Conservation (phyloP, 2,888 invertebrate species). For the Lasioglossum oenotherae region DNA sequence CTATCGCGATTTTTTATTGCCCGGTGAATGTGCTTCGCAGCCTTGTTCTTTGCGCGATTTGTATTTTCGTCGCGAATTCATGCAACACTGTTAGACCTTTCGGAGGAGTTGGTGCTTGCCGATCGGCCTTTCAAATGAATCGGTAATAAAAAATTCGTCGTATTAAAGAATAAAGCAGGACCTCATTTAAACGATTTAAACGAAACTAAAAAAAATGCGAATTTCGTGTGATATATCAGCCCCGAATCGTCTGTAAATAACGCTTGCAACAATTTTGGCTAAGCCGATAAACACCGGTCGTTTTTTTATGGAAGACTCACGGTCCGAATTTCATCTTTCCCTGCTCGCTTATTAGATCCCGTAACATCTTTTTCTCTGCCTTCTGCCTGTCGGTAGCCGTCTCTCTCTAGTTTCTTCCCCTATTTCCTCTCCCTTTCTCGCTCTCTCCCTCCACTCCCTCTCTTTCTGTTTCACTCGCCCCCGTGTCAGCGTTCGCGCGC, state of each 20-base stretch:
- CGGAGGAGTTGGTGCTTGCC: background rate
- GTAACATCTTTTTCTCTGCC: constrained; percentile 27
- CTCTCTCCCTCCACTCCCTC: background rate
- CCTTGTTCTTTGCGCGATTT: background rate
- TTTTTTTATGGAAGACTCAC: background rate
- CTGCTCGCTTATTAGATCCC: constrained; percentile 32
- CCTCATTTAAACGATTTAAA: too few species aligned
- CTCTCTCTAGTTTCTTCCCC: background rate
- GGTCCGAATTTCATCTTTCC: constrained; percentile 20
- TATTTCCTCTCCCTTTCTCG: background rate
- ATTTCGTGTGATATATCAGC: background rate
- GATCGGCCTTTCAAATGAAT: background rate
- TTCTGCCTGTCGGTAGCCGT: background rate
- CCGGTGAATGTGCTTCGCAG: background rate
- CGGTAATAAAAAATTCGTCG: background rate
- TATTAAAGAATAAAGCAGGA: background rate
- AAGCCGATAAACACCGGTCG: constrained; percentile 8
- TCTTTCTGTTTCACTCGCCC: background rate
- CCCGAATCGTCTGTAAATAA: background rate
- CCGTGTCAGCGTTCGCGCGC: constrained; percentile 35
- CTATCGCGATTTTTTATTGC: constrained; percentile 2
- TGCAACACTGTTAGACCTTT: background rate
- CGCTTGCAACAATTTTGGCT: background rate
- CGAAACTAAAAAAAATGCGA: background rate
- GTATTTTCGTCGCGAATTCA: background rate